Percentiles rank a stretch among this genome's conserved stretches.
These are phyloP conservation scores for Siderastrea radians DNA, from an alignment of 92 coral and sea anemone species.

Conservation along the genomic window DNA sequence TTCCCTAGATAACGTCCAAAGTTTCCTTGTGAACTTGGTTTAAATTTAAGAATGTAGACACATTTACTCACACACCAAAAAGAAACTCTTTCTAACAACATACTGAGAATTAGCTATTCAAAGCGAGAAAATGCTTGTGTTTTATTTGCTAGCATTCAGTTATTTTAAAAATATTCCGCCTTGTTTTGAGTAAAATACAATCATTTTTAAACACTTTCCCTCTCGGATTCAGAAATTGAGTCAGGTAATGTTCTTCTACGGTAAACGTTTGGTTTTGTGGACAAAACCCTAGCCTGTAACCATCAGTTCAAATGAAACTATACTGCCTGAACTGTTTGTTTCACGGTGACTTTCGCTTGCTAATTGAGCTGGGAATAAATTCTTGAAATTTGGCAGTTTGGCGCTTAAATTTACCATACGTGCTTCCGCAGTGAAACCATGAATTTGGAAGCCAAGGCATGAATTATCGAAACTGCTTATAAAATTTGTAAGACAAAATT, in stretches of 20 bases:
- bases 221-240: neutral
- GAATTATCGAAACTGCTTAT: no score
- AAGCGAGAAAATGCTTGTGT: neutral
- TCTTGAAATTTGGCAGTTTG: no score
- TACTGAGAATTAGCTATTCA: conserved; percentile 1
- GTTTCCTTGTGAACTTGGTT: neutral
- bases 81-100: neutral
- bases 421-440: no score
- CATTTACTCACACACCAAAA: neutral
- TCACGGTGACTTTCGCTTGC: no score
- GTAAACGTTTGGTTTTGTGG: neutral
- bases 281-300: no score
- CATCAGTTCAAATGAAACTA: neutral
- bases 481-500: no score
- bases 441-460: no score
- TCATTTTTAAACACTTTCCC: neutral
- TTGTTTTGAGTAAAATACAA: conserved; percentile 1
- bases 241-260: neutral
- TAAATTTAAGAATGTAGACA: neutral
- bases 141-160: neutral
- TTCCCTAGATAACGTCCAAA: neutral
- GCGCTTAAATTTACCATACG: no score
- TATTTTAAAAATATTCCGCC: conserved; percentile 11
- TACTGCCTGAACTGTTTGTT: no score
- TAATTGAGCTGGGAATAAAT: no score